Conservation (phyloP, 2,888 invertebrate species). For the Agrotis exclamationis region DNA sequence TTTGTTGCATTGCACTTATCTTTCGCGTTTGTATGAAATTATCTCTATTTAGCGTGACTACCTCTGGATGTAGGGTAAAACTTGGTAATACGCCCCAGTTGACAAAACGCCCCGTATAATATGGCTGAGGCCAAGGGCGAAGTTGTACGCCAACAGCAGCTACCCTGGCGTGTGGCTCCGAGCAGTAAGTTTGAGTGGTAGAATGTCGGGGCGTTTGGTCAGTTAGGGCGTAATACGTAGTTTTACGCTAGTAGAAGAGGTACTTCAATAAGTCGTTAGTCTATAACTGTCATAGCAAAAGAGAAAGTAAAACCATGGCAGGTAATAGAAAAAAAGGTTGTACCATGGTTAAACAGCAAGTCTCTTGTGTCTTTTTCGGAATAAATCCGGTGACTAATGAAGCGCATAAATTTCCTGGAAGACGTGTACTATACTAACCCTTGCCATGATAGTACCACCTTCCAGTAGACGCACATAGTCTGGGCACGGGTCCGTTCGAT, state of each 20-base stretch:
- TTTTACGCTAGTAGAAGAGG: no score
- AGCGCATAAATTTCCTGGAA: not conserved
- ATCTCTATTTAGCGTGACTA: not conserved
- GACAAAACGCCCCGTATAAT: no score
- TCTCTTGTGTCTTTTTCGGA: not conserved
- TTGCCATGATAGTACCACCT: conserved; percentile 83
- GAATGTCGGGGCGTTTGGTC: no score
- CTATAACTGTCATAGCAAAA: not conserved
- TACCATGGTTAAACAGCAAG: not conserved
- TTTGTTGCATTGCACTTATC: not conserved
- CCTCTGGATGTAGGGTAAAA: not conserved
- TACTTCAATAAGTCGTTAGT: not conserved
- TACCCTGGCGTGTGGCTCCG: not conserved
- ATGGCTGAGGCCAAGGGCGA: no score
- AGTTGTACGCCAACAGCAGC: no score
- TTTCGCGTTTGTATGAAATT: not conserved
- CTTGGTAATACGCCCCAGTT: no score
- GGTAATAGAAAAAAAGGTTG: not conserved
- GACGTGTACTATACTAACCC: conserved; percentile 75
- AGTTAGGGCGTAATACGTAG: no score
- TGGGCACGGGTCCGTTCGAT: conserved; percentile 82
- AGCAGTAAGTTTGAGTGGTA: no score
- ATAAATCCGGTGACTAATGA: not conserved
- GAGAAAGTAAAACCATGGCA: not conserved
- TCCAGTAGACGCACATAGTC: conserved; percentile 83